Evolutionary conservation across 2,797 vertebrate species (phyloP).

Genomic region (Acanthornis magna): DNA sequence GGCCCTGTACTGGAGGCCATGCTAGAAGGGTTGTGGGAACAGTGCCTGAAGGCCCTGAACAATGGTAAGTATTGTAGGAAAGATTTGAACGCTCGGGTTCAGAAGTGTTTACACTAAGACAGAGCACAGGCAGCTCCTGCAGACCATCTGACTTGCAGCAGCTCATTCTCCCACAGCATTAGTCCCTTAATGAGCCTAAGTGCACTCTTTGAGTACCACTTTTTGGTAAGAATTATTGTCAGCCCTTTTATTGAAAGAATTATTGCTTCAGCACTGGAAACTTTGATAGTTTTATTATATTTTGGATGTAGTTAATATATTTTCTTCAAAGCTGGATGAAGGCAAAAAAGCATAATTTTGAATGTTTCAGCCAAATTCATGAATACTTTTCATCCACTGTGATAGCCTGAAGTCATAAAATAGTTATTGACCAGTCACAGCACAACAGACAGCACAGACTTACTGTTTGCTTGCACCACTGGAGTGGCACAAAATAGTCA

Average conservation of each 20-base stretch:
- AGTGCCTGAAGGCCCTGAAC: not conserved
- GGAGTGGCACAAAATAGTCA: not conserved
- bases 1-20: not conserved
- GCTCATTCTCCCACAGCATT: not conserved
- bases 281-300: not conserved
- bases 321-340: not conserved
- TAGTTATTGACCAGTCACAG: not conserved
- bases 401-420: not conserved
- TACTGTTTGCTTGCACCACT: not conserved
- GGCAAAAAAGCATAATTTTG: not conserved
- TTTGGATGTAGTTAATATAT: not conserved
- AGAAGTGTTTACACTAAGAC: not conserved
- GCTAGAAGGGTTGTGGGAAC: not conserved
- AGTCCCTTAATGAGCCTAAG: not conserved
- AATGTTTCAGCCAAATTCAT: not conserved
- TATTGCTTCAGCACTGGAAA: not conserved
- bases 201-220: not conserved
- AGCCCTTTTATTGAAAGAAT: not conserved
- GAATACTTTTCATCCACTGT: not conserved
- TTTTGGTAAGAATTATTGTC: not conserved
- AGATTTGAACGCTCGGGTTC: not conserved
- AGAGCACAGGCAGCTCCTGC: not conserved
- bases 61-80: not conserved
- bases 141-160: not conserved
- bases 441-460: not conserved